These are phyloP conservation scores for Caenorhabditis latens DNA, from an alignment of 1,140 invertebrate genomes.

Conservation along the genomic window DNA sequence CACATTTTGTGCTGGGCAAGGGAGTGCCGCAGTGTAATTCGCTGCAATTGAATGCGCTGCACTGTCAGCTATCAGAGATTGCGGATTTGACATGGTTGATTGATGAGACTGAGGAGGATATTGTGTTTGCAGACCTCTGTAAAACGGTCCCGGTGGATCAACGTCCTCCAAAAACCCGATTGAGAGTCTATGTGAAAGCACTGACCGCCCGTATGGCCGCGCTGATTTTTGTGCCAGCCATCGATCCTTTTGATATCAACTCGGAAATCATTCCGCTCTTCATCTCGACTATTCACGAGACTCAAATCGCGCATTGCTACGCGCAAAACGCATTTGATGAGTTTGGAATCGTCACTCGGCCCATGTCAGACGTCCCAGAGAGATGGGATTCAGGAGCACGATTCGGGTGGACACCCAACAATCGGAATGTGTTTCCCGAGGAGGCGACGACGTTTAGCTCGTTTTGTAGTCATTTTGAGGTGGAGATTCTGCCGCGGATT, in stretches of 20 bases:
- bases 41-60: background rate
- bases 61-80: constrained; percentile 1
- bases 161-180: background rate
- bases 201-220: background rate
- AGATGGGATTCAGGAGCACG: constrained; percentile 29
- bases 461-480: constrained; percentile 24
- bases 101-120: constrained; percentile 5
- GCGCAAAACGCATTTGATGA: constrained; percentile 20
- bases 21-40: no score
- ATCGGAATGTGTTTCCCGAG: constrained; percentile 21
- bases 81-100: background rate
- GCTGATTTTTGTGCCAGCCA: background rate
- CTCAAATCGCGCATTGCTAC: constrained; percentile 38
- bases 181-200: constrained; percentile 13
- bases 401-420: constrained; percentile 31
- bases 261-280: constrained; percentile 31
- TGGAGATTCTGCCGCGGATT: constrained; percentile 3
- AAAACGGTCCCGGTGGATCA: constrained; percentile 1
- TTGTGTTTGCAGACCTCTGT: background rate
- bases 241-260: background rate
- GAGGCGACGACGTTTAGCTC: constrained; percentile 20
- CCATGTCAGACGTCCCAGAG: constrained; percentile 21
- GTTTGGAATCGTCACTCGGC: background rate
- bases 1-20: constrained; percentile 13
- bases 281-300: background rate